Conservation (phyloP, 2,797 vertebrate genomes). For the Acrossocheilus wenchowensis region DNA sequence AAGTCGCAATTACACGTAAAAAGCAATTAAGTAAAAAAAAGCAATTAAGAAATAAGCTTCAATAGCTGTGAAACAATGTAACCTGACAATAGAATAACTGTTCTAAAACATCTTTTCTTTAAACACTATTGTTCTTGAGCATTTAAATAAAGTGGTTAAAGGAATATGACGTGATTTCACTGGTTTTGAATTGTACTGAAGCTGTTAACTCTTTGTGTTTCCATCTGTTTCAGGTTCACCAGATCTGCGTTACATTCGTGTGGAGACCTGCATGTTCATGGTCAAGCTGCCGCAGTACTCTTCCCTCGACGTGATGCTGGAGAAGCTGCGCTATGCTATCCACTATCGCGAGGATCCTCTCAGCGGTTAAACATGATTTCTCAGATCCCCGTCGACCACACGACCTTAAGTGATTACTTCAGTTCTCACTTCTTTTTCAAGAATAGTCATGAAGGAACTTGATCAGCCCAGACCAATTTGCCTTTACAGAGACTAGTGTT, state of each 20-base stretch:
- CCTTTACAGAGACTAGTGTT: constrained; percentile 54
- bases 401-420: constrained; percentile 50
- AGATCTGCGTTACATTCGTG: constrained; percentile 92
- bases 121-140: not conserved
- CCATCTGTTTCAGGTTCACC: constrained; percentile 82
- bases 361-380: constrained; percentile 83
- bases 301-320: constrained; percentile 94
- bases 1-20: too few relatives aligned
- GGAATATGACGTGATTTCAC: not conserved
- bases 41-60: not conserved
- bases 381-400: constrained; percentile 18
- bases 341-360: constrained; percentile 98
- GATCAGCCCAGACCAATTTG: constrained; percentile 58
- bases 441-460: constrained; percentile 63
- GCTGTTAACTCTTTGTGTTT: not conserved
- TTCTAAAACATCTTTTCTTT: not conserved
- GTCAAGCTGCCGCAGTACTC: constrained; percentile 98
- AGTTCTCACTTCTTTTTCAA: constrained; percentile 50
- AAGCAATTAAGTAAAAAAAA: too few relatives aligned
- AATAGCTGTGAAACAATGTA: too few relatives aligned
- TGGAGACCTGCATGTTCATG: constrained; percentile 99
- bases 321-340: constrained; percentile 95
- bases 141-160: not conserved
- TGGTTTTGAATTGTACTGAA: not conserved
- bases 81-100: not conserved